Conservation (phyloP, 2,113 vertebrate species). For the Platichthys stellatus region DNA sequence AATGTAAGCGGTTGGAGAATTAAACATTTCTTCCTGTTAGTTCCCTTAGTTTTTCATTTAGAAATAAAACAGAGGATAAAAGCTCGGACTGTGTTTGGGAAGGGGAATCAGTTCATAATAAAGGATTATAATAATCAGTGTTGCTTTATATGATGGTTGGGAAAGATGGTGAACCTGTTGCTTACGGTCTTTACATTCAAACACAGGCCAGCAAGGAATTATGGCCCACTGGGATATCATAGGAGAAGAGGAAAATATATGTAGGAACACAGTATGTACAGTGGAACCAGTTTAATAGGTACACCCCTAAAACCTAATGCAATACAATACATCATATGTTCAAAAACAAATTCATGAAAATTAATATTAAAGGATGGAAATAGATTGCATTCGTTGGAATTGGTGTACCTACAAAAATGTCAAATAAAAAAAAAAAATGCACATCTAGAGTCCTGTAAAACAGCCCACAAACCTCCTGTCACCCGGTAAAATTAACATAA, state of each 20-base stretch:
- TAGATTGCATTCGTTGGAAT: neutral
- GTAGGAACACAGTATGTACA: neutral
- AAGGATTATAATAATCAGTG: neutral
- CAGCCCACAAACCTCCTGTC: neutral
- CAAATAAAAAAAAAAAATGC: neutral
- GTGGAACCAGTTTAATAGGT: neutral
- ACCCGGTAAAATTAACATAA: constrained; percentile 1
- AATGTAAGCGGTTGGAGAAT: neutral
- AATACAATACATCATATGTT: too few relatives aligned
- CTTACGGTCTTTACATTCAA: neutral
- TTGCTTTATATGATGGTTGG: too few relatives aligned
- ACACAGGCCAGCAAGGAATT: neutral
- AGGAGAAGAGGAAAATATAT: neutral
- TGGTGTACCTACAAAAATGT: neutral
- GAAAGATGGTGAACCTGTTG: neutral
- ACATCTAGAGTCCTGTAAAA: neutral
- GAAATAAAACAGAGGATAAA: neutral
- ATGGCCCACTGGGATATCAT: neutral
- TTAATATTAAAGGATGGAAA: neutral
- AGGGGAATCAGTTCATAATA: neutral
- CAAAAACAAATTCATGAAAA: too few relatives aligned
- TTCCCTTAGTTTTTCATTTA: neutral
- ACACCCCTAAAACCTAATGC: neutral
- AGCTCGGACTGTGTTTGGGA: neutral
- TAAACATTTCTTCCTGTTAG: neutral